phyloP scores from a whole-genome alignment of 2,113 vertebrate genomes.

The Noctilio leporinus region DNA sequence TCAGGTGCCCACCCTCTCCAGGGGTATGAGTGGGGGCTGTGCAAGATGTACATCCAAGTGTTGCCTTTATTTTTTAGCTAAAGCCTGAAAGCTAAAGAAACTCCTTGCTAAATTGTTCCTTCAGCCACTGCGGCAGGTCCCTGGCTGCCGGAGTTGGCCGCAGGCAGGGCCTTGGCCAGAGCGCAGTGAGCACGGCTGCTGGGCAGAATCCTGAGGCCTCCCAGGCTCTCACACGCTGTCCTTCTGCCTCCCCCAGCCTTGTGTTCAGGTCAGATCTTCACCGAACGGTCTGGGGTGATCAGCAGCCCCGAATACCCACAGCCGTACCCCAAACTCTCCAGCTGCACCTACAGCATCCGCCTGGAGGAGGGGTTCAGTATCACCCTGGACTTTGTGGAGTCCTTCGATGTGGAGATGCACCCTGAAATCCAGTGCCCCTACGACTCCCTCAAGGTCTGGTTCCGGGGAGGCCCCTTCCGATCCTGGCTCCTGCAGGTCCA shows the following conservation, averaged over 20 bases:
- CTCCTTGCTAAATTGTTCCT: not conserved
- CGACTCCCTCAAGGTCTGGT: conserved; percentile 83
- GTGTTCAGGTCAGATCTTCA: conserved; percentile 78
- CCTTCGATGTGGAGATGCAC: conserved; percentile 82
- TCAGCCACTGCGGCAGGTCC: not conserved
- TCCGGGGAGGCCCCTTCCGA: not conserved
- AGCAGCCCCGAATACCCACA: conserved; percentile 80
- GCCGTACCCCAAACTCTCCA: conserved; percentile 81
- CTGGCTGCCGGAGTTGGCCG: not conserved
- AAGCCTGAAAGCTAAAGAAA: not conserved
- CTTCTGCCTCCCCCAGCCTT: conserved; percentile 71
- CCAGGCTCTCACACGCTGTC: accelerated
- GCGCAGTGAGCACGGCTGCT: accelerated
- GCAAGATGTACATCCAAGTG: accelerated
- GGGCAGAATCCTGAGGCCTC: accelerated
- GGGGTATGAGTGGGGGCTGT: too few relatives aligned
- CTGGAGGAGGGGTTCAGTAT: conserved; percentile 82
- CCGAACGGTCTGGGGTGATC: conserved; percentile 76
- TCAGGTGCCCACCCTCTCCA: not conserved
- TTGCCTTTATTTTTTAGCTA: not conserved
- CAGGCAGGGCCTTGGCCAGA: not conserved
- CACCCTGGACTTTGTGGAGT: conserved; percentile 80
- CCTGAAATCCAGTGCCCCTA: conserved; percentile 75
- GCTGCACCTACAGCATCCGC: conserved; percentile 79
- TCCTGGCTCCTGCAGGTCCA: not conserved